Conservation (phyloP, 2,888 invertebrate genomes). For the Phortica okadai region DNA sequence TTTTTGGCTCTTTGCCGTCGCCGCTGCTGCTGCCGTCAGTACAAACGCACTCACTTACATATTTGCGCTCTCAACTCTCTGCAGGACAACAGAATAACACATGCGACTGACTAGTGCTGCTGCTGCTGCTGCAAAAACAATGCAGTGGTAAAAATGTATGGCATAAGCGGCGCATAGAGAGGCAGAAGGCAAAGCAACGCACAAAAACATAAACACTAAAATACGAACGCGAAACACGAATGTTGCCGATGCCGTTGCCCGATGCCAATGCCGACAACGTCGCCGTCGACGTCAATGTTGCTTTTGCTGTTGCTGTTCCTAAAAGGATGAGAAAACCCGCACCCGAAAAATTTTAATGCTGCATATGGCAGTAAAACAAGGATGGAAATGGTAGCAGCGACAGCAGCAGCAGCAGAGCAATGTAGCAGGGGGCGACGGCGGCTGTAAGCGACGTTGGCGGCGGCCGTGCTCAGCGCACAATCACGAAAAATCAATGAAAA, state of each 20-base stretch:
- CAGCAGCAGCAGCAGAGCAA: conserved; percentile 9
- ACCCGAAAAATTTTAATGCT: conserved; percentile 35
- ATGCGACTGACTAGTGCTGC: background rate
- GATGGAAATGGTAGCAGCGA: conserved; percentile 21
- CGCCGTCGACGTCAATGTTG: conserved; percentile 46
- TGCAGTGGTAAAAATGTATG: conserved; percentile 29
- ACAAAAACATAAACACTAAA: conserved; percentile 65
- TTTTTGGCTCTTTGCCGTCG: conserved; percentile 37
- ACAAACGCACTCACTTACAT: conserved; percentile 24
- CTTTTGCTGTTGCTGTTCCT: conserved; percentile 19
- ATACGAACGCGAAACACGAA: conserved; percentile 60
- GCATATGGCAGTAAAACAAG: background rate
- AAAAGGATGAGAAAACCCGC: conserved; percentile 27
- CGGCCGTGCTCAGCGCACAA: background rate
- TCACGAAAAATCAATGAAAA: conserved; percentile 66
- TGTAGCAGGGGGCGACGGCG: conserved; percentile 54
- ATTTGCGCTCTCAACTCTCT: conserved; percentile 16
- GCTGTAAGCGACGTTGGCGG: conserved; percentile 43
- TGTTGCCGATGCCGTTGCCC: conserved; percentile 5
- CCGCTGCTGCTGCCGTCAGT: conserved; percentile 45
- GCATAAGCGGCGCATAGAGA: conserved; percentile 56
- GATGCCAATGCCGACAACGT: conserved; percentile 55
- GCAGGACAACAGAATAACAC: conserved; percentile 18
- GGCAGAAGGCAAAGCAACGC: conserved; percentile 63
- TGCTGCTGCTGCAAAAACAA: too few relatives aligned